Percentiles rank a stretch among this genome's conserved stretches.
Conservation (phyloP, 2,113 vertebrate species). For the Trachemys scripta region DNA sequence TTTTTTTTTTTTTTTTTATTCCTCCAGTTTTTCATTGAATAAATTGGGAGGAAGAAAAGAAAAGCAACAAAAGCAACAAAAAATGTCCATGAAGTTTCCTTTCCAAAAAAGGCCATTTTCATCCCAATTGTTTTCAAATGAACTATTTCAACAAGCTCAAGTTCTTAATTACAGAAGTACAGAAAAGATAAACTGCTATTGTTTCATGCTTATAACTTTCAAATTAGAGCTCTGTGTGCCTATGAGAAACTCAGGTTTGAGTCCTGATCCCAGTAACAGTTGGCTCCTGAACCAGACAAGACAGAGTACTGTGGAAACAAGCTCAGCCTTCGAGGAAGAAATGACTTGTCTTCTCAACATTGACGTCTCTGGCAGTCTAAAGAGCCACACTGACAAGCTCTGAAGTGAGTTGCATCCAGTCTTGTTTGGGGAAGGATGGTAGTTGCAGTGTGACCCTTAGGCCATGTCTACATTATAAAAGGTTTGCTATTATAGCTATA, state of each 20-base stretch:
- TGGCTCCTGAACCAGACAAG: background rate
- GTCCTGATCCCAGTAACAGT: background rate
- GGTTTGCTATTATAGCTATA: background rate
- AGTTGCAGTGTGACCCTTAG: accelerated
- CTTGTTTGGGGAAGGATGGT: background rate
- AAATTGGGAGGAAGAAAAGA: background rate
- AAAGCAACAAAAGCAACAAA: background rate
- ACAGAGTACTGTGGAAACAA: background rate
- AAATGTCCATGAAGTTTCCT: background rate
- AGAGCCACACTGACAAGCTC: background rate
- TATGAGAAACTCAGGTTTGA: background rate
- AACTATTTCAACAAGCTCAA: background rate
- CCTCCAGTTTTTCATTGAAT: constrained; percentile 9
- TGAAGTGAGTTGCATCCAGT: background rate
- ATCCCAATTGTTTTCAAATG: background rate
- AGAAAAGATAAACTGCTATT: background rate
- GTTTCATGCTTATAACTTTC: background rate
- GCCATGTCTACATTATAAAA: background rate
- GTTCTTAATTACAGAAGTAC: background rate
- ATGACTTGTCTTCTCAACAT: background rate
- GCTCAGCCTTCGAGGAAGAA: background rate
- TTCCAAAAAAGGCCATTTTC: background rate
- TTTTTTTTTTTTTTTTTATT: background rate
- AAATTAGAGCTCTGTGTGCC: background rate
- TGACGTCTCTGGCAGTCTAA: background rate